Base-by-base conservation (phyloP, 2,888 invertebrate species). In the Papilio elwesi region DNA sequence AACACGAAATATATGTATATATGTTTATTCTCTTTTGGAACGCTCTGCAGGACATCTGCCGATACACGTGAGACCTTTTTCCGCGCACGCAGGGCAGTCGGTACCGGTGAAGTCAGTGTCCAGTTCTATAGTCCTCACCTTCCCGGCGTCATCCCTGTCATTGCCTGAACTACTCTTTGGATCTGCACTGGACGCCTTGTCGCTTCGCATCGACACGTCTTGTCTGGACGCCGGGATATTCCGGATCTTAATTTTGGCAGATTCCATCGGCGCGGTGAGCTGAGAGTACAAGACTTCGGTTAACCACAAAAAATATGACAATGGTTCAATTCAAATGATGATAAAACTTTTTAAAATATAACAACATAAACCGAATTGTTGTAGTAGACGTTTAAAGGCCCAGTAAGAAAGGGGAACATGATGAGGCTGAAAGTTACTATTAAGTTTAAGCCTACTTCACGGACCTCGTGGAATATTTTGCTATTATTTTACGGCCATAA, bases 31-130 rank as follows among this genome's bases (percentile, higher is more conserved):
- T 47, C 49, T 73, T 38, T 68, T 68, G 6, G 10, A n/a, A 0
- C 57, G 68, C n/a, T 68, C 68, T 10, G 72, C 64, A 12, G 66
- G 55, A 59, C 73, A 73, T 36, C 69, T 73, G 38, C 73, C 73
- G 9, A 73, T 69, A 36, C 73, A 73, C 7, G 69, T 66, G n/a
- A 69, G 11, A 6, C 73, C 73, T 13, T 70, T 69, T 38, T 73
- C 69, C 6, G 15, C 59, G 43, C 73, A 73, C 12, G 59, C n/a
- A n/a, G 73, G 73, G 13, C 73, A 73, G 53, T 52, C 59, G 51
- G 12, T 72, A 6, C 48, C 67, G 10, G 43, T 10, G 6, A 47
- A 10, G 4, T 62, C 43, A 1, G 49, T 49, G 43, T 13, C 36
- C 5, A 9, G 43, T 8, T 71, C 66, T 0, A 49, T n/a, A 6